Conservation (phyloP, 2,888 invertebrate species). For the Hirtodrosophila trivittata region DNA sequence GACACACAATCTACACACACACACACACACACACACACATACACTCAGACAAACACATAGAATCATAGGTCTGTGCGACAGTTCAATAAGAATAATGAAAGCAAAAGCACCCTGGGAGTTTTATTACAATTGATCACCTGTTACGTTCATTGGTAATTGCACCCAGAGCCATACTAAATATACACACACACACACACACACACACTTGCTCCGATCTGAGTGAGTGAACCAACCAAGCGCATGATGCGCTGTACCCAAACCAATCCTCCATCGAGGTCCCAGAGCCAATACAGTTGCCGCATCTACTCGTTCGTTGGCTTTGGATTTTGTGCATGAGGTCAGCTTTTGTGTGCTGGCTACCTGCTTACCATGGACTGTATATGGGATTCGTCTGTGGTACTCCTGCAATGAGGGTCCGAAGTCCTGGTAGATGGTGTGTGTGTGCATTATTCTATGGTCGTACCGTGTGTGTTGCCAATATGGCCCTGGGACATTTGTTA, state of each 20-base stretch:
- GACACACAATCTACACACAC: constrained; percentile 11
- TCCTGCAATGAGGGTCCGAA: not conserved
- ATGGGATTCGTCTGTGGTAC: not conserved
- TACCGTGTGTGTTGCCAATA: constrained; percentile 49
- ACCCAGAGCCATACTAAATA: constrained; percentile 78
- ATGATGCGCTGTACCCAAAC: constrained; percentile 52
- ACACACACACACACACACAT: not conserved
- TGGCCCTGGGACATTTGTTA: constrained; percentile 76
- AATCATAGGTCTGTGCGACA: constrained; percentile 43
- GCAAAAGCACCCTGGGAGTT: constrained; percentile 80
- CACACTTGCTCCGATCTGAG: constrained; percentile 29
- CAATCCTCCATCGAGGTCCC: constrained; percentile 21
- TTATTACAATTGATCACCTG: constrained; percentile 82
- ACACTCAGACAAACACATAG: not conserved
- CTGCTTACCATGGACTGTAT: constrained; percentile 8
- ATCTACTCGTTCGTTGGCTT: constrained; percentile 51
- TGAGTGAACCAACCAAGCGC: constrained; percentile 48
- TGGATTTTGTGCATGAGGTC: constrained; percentile 72
- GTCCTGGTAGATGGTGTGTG: constrained; percentile 4
- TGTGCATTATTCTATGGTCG: constrained; percentile 3
- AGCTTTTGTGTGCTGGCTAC: constrained; percentile 58
- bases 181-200: constrained; percentile 33
- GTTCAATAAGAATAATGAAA: constrained; percentile 76
- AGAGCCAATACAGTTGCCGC: constrained; percentile 21
- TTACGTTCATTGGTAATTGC: constrained; percentile 81